Conservation (phyloP, 2,888 invertebrate species). For the Bibio marci region DNA sequence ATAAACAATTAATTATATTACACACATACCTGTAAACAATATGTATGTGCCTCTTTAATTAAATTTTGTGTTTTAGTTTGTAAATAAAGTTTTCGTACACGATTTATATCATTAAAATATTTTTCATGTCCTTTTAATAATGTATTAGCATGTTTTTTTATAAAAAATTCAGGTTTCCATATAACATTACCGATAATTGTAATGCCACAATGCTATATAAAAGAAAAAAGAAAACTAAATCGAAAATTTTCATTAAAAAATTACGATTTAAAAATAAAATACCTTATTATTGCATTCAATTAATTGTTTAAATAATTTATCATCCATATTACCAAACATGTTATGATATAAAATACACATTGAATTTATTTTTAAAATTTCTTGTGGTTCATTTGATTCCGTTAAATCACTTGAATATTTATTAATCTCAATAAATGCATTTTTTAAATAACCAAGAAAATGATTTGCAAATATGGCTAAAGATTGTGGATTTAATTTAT, state of each 20-base stretch:
- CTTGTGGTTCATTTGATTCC: conserved; percentile 38
- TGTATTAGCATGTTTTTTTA: conserved; percentile 43
- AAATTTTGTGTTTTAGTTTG: conserved; percentile 36
- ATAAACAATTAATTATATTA: conserved; percentile 19
- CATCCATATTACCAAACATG: conserved; percentile 61
- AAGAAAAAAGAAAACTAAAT: neutral
- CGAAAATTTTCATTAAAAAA: neutral
- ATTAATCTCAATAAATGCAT: conserved; percentile 12
- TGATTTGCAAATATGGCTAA: conserved; percentile 19
- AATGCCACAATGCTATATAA: conserved; percentile 54
- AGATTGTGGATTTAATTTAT: conserved; percentile 15
- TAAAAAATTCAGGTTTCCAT: conserved; percentile 75
- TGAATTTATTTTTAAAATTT: conserved; percentile 46
- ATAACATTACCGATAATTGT: conserved; percentile 61
- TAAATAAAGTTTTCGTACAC: conserved; percentile 34
- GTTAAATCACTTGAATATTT: conserved; percentile 41
- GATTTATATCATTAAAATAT: conserved; percentile 22
- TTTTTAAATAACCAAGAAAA: conserved; percentile 20
- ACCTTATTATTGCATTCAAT: conserved; percentile 65
- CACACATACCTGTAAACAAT: conserved; percentile 15
- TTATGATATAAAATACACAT: conserved; percentile 49
- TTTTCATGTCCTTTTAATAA: conserved; percentile 34
- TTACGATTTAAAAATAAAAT: conserved; percentile 6
- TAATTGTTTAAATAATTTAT: conserved; percentile 52
- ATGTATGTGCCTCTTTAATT: conserved; percentile 35